Evolutionary conservation across 2,113 vertebrate species (phyloP).

Genomic region (Hymenochirus boettgeri): DNA sequence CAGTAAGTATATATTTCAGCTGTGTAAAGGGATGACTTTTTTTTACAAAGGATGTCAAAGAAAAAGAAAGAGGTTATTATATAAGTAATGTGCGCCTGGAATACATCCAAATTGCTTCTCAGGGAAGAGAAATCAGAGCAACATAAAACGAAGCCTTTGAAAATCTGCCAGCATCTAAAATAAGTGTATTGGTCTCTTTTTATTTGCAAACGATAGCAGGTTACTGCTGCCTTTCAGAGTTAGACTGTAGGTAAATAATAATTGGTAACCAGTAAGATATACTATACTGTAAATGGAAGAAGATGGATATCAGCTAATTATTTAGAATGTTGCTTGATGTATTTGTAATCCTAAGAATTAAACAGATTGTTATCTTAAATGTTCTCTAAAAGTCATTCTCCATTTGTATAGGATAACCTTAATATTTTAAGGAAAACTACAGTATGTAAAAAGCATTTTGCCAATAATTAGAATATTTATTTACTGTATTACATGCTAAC

Average conservation of each 20-base stretch:
- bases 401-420: no score
- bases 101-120: constrained; percentile 8
- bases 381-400: no score
- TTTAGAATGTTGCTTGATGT: no score
- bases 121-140: constrained; percentile 6
- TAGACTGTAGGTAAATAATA: neutral
- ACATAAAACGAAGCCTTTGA: neutral
- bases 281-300: neutral
- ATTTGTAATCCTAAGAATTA: no score
- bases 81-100: constrained; percentile 12
- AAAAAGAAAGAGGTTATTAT: constrained; percentile 25
- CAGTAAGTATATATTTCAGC: constrained; percentile 18
- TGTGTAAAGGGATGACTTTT: constrained; percentile 9
- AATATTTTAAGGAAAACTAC: no score
- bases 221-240: neutral
- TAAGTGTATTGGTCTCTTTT: constrained; percentile 2
- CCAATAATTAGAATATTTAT: no score
- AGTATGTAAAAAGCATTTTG: no score
- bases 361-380: no score
- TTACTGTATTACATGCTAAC: no score
- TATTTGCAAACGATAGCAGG: neutral
- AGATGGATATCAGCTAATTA: no score
- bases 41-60: constrained; percentile 18
- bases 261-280: neutral
- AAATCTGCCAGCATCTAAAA: neutral